Evolutionary conservation across 2,888 invertebrate genomes (phyloP).

Genomic region (Blastobasis lacticolella): DNA sequence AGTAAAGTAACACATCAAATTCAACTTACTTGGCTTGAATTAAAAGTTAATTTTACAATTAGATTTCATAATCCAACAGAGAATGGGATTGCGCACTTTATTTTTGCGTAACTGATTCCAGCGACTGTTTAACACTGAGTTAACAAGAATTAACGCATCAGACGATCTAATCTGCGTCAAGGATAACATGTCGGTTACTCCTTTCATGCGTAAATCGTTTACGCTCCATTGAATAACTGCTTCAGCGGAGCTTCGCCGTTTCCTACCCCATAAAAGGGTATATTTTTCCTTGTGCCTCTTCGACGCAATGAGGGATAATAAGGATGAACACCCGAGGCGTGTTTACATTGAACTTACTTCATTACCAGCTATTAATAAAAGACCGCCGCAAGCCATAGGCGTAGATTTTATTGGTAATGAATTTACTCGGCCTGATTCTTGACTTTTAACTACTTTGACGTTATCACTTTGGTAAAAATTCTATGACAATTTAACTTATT

Average conservation of each 20-base stretch:
- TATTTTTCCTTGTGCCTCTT: conserved; percentile 34
- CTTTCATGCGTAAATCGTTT: conserved; percentile 47
- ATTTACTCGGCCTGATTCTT: conserved; percentile 21
- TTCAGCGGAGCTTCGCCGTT: conserved; percentile 27
- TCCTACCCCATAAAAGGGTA: conserved; percentile 30
- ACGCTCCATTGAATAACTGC: conserved; percentile 31
- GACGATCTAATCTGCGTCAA: conserved; percentile 48
- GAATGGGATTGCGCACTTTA: too few species aligned
- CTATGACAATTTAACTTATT: not conserved
- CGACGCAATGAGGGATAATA: conserved; percentile 50
- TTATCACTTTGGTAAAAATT: not conserved
- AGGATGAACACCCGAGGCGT: conserved; percentile 52
- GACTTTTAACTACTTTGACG: not conserved
- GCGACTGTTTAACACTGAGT: conserved; percentile 12
- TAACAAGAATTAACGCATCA: conserved; percentile 49
- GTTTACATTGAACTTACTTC: conserved; percentile 68
- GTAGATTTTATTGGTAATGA: conserved; percentile 39
- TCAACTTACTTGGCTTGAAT: too few species aligned
- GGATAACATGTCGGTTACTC: conserved; percentile 42
- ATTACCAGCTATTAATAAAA: conserved; percentile 64
- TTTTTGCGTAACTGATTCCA: not conserved
- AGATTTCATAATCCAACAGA: too few species aligned
- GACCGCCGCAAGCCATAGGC: conserved; percentile 40
- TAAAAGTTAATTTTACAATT: too few species aligned
- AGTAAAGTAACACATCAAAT: too few species aligned